Percentiles rank a stretch among this genome's conserved stretches.
Conservation (phyloP, 1,140 invertebrate species). For the Drosophila sp. region DNA sequence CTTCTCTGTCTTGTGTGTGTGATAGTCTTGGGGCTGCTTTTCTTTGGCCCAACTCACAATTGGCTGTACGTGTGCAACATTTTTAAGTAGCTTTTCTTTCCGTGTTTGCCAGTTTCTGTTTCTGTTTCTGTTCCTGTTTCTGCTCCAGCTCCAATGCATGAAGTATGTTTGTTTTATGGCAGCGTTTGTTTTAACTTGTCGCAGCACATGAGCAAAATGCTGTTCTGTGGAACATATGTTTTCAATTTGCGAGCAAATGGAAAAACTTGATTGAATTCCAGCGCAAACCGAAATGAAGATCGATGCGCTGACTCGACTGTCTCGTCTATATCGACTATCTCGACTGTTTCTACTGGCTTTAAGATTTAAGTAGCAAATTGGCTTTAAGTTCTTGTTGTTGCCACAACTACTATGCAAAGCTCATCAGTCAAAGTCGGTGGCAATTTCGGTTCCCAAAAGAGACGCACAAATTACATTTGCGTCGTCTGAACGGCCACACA, state of each 20-base stretch:
- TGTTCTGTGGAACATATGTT: constrained; percentile 71
- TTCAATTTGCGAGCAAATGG: constrained; percentile 80
- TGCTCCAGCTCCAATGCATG: constrained; percentile 9
- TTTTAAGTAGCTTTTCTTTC: constrained; percentile 76
- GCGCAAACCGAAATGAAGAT: constrained; percentile 55
- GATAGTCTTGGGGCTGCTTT: constrained; percentile 35
- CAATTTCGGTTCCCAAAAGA: constrained; percentile 56
- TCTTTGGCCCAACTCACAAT: constrained; percentile 59
- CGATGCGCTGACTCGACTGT: constrained; percentile 47
- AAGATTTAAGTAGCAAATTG: constrained; percentile 16
- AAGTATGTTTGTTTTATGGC: constrained; percentile 61
- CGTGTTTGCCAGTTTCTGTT: constrained; percentile 35
- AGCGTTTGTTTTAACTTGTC: constrained; percentile 68
- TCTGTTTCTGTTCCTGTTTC: neutral
- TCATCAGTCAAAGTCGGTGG: constrained; percentile 55
- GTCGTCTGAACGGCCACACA: constrained; percentile 61
- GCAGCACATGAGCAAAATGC: constrained; percentile 32
- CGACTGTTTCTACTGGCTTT: neutral
- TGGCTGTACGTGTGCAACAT: constrained; percentile 81
- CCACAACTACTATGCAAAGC: constrained; percentile 67
- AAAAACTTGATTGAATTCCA: constrained; percentile 79
- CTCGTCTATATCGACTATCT: neutral
- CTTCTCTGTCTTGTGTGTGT: constrained; percentile 24
- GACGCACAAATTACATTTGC: constrained; percentile 76
- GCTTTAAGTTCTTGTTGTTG: constrained; percentile 23